Base-by-base conservation (phyloP, 2,797 vertebrate species). In the Peromyscus nudipes region DNA sequence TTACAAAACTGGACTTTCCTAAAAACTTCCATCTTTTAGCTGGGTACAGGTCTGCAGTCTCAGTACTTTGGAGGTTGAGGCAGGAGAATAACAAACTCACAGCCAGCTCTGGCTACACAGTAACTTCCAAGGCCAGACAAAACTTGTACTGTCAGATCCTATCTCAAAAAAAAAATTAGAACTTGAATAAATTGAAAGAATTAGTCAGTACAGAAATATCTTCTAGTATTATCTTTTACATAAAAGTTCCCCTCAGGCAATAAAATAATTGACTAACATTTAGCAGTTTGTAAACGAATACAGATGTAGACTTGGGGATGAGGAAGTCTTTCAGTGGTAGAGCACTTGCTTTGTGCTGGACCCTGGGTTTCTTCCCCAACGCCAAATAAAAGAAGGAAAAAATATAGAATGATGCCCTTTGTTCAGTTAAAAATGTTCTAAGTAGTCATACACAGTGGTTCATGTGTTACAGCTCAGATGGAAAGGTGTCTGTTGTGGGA, bases 151-250 rank as follows among this genome's bases (percentile, higher is more conserved):
- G n/a, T 37, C 4, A 60, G 52, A 75, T 1, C 16, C 67, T 60
- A 60, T 34, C 69, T 89, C 49, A 52, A 55, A n/a, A 49, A 64
- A 73, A 64, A 73, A 34, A 76, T 11, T 86, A 96, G 27, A 92
- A 90, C 55, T 95, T 92, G 29, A 80, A 84, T 94, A 82, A 95
- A 49, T 12, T 29, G 19, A 37, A 82, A 86, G 89, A 93, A 46
- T 14, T 49, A 84, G 76, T 79, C 76, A 49, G 29, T 46, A 55
- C 10, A 86, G n/a, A 67, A 55, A 85, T 91, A 94, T 55, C 69
- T 87, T 87, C 76, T 69, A 90, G 57, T 60, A 67, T 91, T 89
- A 21, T 83, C 91, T 79, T 73, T 34, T 64, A 46, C 17, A 69
- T 43, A 27, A 75, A 95, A 86, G 21, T 31, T 75, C 40, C 40